phyloP scores from a whole-genome alignment of 2,113 vertebrate genomes.

The Phalacrocorax aristotelis region DNA sequence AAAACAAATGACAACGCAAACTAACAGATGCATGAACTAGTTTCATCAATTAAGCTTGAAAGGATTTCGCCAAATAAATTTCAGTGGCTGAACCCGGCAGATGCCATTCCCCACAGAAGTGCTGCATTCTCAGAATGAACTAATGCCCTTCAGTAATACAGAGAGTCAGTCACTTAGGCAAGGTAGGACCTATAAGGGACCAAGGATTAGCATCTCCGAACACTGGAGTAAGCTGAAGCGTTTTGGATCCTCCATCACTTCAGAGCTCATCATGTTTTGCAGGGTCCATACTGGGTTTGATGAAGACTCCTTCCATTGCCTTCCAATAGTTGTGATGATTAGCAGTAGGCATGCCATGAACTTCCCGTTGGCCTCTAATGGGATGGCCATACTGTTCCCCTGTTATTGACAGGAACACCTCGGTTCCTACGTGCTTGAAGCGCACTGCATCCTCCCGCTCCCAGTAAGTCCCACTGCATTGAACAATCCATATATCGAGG shows the following conservation, averaged over 20 bases:
- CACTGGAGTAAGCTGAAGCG: neutral
- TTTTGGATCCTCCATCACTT: slow-evolving; percentile 22
- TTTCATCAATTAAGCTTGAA: neutral
- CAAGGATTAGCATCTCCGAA: neutral
- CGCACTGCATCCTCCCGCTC: slow-evolving; percentile 87
- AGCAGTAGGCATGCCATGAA: slow-evolving; percentile 86
- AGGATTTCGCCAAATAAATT: neutral
- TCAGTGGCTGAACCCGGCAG: neutral
- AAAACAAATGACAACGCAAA: slow-evolving; percentile 10
- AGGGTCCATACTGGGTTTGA: slow-evolving; percentile 83
- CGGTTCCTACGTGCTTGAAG: slow-evolving; percentile 89
- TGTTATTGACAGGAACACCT: slow-evolving; percentile 89
- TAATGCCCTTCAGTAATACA: slow-evolving; percentile 19
- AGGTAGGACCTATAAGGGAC: neutral
- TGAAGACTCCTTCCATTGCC: slow-evolving; percentile 94
- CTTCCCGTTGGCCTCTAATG: slow-evolving; percentile 91
- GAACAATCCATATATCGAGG: slow-evolving; percentile 91
- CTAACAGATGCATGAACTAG: neutral
- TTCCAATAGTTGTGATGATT: slow-evolving; percentile 92
- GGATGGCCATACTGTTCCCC: slow-evolving; percentile 95
- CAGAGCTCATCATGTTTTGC: slow-evolving; percentile 89
- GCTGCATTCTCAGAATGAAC: slow-evolving; percentile 44
- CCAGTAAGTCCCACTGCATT: slow-evolving; percentile 88
- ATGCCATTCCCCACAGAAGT: slow-evolving; percentile 7
- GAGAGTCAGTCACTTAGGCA: neutral